Evolutionary conservation across 1,140 invertebrate genomes (phyloP).

Genomic region (Doryteuthis pealeii): DNA sequence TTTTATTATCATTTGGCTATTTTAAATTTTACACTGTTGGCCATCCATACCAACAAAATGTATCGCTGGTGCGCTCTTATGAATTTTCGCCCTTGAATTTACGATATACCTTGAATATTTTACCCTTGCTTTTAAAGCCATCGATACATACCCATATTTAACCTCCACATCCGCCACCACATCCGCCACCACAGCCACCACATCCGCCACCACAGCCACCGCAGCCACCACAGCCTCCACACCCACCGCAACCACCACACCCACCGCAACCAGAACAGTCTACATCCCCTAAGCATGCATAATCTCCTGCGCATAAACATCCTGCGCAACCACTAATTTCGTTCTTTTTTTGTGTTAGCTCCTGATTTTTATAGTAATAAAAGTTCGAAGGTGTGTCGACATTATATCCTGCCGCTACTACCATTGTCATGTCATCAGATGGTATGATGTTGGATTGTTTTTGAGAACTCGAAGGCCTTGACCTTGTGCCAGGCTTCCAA

Average conservation of each 20-base stretch:
- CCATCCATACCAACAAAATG: too few species aligned
- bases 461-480: slow-evolving; percentile 17
- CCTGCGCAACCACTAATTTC: too few species aligned
- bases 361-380: not conserved
- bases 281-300: too few species aligned
- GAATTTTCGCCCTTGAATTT: too few species aligned
- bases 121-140: not conserved
- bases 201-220: not conserved
- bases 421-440: slow-evolving; percentile 43
- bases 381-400: slow-evolving; percentile 50
- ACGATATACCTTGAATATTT: not conserved
- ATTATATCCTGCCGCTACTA: slow-evolving; percentile 49
- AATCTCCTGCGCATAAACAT: too few species aligned
- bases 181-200: slow-evolving; percentile 1
- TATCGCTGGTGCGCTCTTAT: too few species aligned
- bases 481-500: slow-evolving; percentile 37
- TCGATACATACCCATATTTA: not conserved
- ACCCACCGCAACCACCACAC: not conserved
- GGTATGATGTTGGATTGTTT: slow-evolving; percentile 29
- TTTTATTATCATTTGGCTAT: too few species aligned
- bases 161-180: slow-evolving; percentile 8
- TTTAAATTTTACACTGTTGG: too few species aligned
- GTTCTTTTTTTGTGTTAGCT: too few species aligned
- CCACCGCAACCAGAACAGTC: not conserved
- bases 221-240: not conserved